Evolutionary conservation across 2,888 invertebrate species (phyloP), one percentile per base, ranked within the genome.

Genomic region (Crioceris asparagi): DNA sequence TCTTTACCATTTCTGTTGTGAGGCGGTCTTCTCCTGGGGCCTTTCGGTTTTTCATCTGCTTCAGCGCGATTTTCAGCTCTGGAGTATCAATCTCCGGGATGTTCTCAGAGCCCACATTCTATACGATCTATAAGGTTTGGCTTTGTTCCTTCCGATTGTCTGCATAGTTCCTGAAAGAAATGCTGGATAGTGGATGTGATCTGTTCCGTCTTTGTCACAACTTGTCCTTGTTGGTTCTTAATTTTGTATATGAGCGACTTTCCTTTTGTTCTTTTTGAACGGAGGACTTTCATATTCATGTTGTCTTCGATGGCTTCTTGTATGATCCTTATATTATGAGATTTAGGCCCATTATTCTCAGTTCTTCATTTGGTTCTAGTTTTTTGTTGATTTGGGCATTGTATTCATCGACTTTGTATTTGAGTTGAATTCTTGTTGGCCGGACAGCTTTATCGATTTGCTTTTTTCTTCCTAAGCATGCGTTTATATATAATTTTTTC

Each of bases 281-380:
- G 32, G 17, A 12, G 18, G 14, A 25, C 26, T 15, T 27, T 32
- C 38, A 33, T 38, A 32, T 15, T 32, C 32, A 23, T 21, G 5
- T 23, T 32, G 8, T 32, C 16, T 18, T 38, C 26, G 21, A 32
- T 33, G 14, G 38, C 5, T n/a, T 32, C 16, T 19, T 33, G 3
- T 4, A 38, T 37, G 2, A 32, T 18, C 17, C 32, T 37, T 12
- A 18, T 38, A 7, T 32, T 23, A 16, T 38, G 16, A 4, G n/a
- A n/a, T n/a, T n/a, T n/a, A n/a, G n/a, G n/a, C n/a, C n/a, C n/a
- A n/a, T n/a, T n/a, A n/a, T n/a, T n/a, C n/a, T n/a, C n/a, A n/a
- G n/a, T n/a, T n/a, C n/a, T n/a, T n/a, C n/a, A n/a, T n/a, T n/a
- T n/a, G n/a, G n/a, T n/a, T n/a, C n/a, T n/a, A n/a, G n/a, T n/a